Evolutionary conservation across 2,888 invertebrate genomes (phyloP).

Genomic region (Ectemnius cavifrons): DNA sequence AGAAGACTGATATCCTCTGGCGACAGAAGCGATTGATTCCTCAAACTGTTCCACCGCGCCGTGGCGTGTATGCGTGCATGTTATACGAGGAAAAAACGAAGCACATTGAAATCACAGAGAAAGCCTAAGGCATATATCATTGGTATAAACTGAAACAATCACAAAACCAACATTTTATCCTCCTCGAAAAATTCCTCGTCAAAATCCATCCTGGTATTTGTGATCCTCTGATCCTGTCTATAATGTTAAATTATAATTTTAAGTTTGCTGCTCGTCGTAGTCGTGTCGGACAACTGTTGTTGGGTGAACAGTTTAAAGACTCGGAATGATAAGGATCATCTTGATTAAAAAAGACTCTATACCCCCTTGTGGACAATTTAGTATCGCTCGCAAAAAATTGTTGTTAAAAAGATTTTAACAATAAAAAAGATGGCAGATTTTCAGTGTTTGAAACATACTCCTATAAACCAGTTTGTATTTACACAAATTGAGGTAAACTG

Average conservation of each 20-base stretch:
- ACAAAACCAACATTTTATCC: conserved; percentile 76
- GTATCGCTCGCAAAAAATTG: no score
- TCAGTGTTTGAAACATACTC: no score
- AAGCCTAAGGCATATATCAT: conserved; percentile 47
- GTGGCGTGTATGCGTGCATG: conserved; percentile 70
- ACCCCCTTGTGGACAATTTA: no score
- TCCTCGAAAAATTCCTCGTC: conserved; percentile 77
- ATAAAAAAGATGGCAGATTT: no score
- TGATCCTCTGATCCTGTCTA: conserved; percentile 26
- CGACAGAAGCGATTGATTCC: conserved; percentile 43
- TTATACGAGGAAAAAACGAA: conserved; percentile 66
- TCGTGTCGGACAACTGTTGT: no score
- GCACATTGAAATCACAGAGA: conserved; percentile 62
- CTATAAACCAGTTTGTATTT: no score
- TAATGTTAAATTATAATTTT: conserved; percentile 26
- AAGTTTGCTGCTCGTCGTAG: no score
- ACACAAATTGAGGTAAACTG: no score
- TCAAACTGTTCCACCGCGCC: conserved; percentile 65
- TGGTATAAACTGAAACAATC: conserved; percentile 28
- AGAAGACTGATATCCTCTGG: conserved; percentile 23
- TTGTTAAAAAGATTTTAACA: no score
- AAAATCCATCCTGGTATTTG: conserved; percentile 67
- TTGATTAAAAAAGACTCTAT: no score
- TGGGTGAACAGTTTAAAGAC: no score
- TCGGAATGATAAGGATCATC: no score